Conservation (phyloP, 2,113 vertebrate genomes). For the Poicephalus meyeri region DNA sequence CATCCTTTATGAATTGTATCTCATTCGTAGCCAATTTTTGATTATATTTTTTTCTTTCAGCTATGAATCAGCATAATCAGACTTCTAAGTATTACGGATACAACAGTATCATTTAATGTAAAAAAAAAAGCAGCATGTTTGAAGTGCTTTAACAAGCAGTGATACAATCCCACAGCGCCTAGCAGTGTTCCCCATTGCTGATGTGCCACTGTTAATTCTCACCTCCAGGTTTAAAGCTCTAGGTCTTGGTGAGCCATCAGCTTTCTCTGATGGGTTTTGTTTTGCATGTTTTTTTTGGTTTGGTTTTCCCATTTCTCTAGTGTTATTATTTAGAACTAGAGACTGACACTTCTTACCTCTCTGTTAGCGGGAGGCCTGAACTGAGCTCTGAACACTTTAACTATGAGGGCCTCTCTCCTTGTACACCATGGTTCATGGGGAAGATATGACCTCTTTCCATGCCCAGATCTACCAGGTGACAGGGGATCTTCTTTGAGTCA, state of each 20-base stretch:
- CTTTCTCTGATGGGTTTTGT: neutral
- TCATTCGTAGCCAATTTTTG: neutral
- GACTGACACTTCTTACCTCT: neutral
- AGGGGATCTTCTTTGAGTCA: neutral
- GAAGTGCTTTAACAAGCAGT: neutral
- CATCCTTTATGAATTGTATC: neutral
- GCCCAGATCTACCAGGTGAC: neutral
- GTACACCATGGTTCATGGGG: accelerated
- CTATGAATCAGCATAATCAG: neutral
- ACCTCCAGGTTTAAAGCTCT: neutral
- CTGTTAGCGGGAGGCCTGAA: neutral
- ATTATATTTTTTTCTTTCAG: neutral
- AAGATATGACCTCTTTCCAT: neutral
- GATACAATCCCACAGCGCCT: neutral
- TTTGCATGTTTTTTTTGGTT: neutral
- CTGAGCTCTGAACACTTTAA: neutral
- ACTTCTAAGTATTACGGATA: neutral
- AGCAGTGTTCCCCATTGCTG: neutral
- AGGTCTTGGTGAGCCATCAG: neutral
- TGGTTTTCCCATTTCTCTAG: neutral
- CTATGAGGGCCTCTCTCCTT: neutral
- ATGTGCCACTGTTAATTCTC: neutral
- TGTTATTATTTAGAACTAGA: accelerated
- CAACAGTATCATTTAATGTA: neutral
- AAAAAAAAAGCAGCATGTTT: neutral